phyloP scores from a whole-genome alignment of 2,113 vertebrate species.

The Clarias gariepinus region DNA sequence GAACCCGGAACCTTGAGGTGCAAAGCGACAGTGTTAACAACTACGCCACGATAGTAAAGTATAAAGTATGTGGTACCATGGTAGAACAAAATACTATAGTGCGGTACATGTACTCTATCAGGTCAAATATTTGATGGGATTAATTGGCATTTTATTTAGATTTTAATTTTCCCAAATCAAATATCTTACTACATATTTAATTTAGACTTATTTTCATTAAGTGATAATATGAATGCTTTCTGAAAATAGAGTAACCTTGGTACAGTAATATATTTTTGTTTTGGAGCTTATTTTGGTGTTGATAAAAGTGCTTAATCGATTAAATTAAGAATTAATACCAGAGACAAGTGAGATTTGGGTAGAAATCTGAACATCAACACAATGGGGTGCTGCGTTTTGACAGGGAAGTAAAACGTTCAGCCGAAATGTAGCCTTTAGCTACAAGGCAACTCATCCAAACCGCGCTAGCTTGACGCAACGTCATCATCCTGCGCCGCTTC shows the following conservation, averaged over 20 bases:
- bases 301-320: not conserved
- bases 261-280: no score
- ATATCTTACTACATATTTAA: not conserved
- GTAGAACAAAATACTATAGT: no score
- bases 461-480: not conserved
- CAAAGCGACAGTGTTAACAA: no score
- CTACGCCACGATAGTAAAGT: no score
- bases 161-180: not conserved
- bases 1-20: no score
- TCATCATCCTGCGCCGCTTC: slow-evolving; percentile 37
- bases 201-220: not conserved
- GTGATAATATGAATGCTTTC: no score
- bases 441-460: not conserved
- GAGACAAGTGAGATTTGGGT: not conserved
- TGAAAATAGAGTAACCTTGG: no score
- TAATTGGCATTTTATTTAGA: not conserved
- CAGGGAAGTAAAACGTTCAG: not conserved
- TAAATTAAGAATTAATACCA: not conserved
- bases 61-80: no score
- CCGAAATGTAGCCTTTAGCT: not conserved
- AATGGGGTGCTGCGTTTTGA: not conserved
- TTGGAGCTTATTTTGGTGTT: not conserved
- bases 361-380: not conserved
- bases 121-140: not conserved
- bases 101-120: no score